A percentile compares a stretch with the other conserved stretches of the same genome.
phyloP scores from a whole-genome alignment of 2,797 vertebrate species.

The Pseudochirops cupreus region DNA sequence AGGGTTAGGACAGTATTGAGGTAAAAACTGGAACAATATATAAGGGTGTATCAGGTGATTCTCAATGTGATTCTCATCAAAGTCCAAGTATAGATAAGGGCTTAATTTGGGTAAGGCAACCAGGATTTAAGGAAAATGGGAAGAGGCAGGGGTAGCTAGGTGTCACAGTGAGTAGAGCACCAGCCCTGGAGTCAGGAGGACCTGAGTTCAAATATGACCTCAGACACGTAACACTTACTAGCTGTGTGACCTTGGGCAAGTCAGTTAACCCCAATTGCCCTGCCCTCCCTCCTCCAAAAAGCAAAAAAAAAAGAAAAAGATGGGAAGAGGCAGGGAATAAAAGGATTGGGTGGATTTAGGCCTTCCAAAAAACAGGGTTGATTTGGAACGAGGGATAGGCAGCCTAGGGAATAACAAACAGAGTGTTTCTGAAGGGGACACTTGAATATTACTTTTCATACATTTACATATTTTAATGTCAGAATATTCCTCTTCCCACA shows the following conservation, averaged over 20 bases:
- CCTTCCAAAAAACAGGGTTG: neutral
- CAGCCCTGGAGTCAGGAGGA: too few species aligned
- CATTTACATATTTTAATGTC: neutral
- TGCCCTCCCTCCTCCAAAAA: too few species aligned
- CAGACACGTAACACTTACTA: too few species aligned
- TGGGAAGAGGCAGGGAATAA: neutral
- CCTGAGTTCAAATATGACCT: too few species aligned
- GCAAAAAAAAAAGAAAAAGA: neutral
- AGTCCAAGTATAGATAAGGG: neutral
- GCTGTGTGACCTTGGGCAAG: too few species aligned
- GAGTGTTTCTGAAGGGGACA: neutral
- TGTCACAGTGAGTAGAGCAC: too few species aligned
- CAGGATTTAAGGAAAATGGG: neutral
- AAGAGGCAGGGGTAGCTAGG: neutral
- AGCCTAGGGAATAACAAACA: neutral
- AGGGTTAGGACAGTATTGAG: neutral
- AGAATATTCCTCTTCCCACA: neutral
- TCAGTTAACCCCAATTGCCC: too few species aligned
- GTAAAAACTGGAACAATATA: neutral
- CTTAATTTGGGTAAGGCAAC: neutral
- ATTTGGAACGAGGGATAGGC: neutral
- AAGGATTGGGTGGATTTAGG: neutral
- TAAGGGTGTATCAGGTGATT: neutral
- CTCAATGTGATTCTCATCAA: neutral
- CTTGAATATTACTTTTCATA: neutral